Evolutionary conservation across 2,113 vertebrate species (phyloP), one percentile per base, ranked within the genome.

Genomic region (Sylvietta virens): DNA sequence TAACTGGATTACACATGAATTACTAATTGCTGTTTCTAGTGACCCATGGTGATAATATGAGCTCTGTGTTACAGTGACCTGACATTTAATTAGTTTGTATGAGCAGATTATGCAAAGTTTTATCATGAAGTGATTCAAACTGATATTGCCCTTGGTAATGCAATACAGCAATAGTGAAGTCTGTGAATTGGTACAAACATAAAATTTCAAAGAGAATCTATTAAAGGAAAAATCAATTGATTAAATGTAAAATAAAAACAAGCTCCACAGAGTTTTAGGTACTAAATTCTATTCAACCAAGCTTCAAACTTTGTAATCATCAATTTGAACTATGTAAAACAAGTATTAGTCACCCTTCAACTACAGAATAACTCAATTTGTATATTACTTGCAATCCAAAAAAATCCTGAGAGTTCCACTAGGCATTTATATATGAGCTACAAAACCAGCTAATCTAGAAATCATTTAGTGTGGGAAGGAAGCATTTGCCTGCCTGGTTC

Each of bases 81-180:
- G 95, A 96, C 94, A 97, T 98, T 98, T 97, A 97, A 98, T 98
- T 98, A 97, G 88, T 95, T 94, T 83, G 57, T 95, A 76, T 94
- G 96, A 97, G 97, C 91, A 97, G 94, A 97, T 97, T 97, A 97
- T 97, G 88, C 97, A 96, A 97, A 96, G 92, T 97, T 95, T 95
- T 97, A 93, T 92, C 61, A 93, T 73, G 81, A 95, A 97, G 88
- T 93, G 77, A 97, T 97, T 97, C 96, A 96, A 97, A 95, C 53
- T 92, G 87, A 69, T 95, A 91, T 66, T 90, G 80, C 72, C 86
- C 61, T 54, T 73, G 64, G 57, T 96, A 90, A 92, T 82, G 56
- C 48, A 83, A 67, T 64, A 81, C 6, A 77, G 86, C 69, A 85
- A 86, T 37, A 65, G 67, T 28, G 22, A 82, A 65, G 48, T 40